phyloP scores from a whole-genome alignment of 2,113 vertebrate species.

The Cnemophilus loriae region DNA sequence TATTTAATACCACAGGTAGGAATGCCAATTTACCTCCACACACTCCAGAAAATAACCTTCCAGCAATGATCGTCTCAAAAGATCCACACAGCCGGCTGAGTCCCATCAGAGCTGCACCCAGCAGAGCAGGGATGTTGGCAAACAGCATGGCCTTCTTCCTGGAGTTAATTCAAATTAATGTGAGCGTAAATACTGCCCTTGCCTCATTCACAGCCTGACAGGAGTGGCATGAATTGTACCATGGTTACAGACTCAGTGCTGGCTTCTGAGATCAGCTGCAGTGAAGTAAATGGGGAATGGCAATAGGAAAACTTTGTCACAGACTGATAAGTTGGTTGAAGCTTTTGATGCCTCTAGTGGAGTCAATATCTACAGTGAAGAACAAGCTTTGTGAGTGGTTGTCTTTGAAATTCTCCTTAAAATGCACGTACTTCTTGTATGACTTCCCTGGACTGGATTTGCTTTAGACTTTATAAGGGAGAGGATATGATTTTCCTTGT shows the following conservation, averaged over 20 bases:
- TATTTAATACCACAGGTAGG: not conserved
- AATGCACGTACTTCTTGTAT: not conserved
- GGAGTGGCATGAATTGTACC: not conserved
- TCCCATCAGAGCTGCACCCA: conserved; percentile 72
- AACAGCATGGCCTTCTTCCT: conserved; percentile 77
- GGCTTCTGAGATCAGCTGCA: not conserved
- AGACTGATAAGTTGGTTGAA: not conserved
- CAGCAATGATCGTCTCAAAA: conserved; percentile 79
- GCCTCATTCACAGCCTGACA: not conserved
- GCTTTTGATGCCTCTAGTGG: not conserved
- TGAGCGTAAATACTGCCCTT: not conserved
- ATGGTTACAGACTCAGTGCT: not conserved
- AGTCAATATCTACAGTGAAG: not conserved
- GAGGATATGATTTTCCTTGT: not conserved
- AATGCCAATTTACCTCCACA: conserved; percentile 65
- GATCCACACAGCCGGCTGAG: conserved; percentile 67
- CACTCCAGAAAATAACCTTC: conserved; percentile 73
- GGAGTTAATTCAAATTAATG: not conserved
- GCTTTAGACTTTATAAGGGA: not conserved
- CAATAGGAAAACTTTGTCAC: not conserved
- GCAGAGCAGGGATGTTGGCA: conserved; percentile 69
- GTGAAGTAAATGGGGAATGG: not conserved
- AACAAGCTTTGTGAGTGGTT: not conserved
- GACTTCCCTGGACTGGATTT: not conserved
- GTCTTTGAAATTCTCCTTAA: not conserved